Evolutionary conservation across 2,113 vertebrate species (phyloP), one percentile per base, ranked within the genome.

Genomic region (Takifugu bimaculatus): DNA sequence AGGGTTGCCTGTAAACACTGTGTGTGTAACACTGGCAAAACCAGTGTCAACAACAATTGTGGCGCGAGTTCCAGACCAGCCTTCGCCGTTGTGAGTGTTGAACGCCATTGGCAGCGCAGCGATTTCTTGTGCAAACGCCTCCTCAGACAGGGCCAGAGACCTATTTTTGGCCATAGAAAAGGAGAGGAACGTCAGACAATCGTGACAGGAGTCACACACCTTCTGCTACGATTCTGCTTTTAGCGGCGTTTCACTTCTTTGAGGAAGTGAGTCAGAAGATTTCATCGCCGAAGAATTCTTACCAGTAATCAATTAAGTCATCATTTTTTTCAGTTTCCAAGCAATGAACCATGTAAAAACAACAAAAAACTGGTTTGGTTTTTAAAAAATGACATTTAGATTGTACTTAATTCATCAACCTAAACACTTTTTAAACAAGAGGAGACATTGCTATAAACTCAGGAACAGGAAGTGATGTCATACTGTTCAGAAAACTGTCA

Each of bases 1-100:
- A 83, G 63, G 75, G 67, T 77, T 75, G 82, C 80, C 81, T 85
- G 35, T 39, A 11, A 39, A 39, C 9, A 1, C 20, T 20, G 20
- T 39, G 7, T 10, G 35, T 10, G 35, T 10, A 48, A 50, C 26
- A 45, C 55, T 72, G 66, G n/a, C 54, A 68, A 48, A 29, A 50
- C 68, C 63, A 54, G 57, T 57, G 52, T 78, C 59, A 52, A 66
- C 65, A 68, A 32, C 49, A 65, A 56, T 57, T 6, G 7, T 39
- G 35, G 35, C 35, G 35, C 35, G 7, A 39, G 11, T 39, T 32
- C 11, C 35, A 39, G 35, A 39, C 1, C 35, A 39, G 35, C 35
- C 29, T 32, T 32, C 7, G 7, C 29, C 29, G 35, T 10, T 10
- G 7, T 39, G 35, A 10, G 11, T 39, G 35, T 39, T 11, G 35